A percentile compares a stretch with the other conserved stretches of the same genome.
phyloP scores from a whole-genome alignment of 2,888 invertebrate species.

The Metacarcinus magister region DNA sequence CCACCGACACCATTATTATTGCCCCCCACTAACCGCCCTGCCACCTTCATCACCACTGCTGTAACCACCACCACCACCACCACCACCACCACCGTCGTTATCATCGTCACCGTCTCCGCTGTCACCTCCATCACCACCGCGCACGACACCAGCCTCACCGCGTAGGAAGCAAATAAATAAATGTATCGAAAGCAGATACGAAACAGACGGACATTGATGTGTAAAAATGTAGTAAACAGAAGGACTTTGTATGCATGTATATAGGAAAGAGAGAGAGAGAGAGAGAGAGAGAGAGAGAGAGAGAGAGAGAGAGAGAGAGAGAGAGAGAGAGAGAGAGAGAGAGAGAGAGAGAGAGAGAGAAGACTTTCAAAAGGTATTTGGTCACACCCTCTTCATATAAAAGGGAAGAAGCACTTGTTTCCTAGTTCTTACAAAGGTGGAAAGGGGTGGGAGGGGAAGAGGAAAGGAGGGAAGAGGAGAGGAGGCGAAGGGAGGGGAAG shows the following conservation, averaged over 20 bases:
- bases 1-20: neutral
- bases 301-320: neutral
- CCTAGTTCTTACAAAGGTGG: neutral
- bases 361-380: neutral
- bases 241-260: neutral
- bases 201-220: neutral
- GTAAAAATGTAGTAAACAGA: neutral
- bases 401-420: neutral
- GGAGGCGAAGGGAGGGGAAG: too few species aligned
- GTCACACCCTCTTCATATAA: neutral
- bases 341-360: neutral
- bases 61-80: constrained; percentile 10
- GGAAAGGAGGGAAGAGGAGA: too few species aligned
- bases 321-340: too few species aligned
- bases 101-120: neutral
- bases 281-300: neutral
- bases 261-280: neutral
- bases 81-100: neutral
- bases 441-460: neutral
- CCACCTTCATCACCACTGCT: neutral
- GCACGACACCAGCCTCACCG: neutral
- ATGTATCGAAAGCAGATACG: neutral
- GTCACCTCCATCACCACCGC: neutral
- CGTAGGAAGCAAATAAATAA: neutral
- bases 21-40: neutral